These are phyloP conservation scores for Crotalus horridus DNA, from an alignment of 2,113 vertebrate species.

Conservation along the genomic window DNA sequence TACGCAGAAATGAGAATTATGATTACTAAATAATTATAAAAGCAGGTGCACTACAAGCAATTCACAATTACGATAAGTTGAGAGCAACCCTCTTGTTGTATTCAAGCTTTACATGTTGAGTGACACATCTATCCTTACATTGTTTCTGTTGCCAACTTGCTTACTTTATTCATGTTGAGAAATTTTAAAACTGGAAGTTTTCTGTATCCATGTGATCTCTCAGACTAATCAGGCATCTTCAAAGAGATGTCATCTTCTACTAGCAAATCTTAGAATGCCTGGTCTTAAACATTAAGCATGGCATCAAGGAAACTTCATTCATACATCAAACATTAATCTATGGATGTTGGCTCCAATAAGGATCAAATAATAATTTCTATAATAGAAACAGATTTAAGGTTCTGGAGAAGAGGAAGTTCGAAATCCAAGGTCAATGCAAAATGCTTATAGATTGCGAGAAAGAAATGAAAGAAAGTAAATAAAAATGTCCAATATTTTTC, in stretches of 20 bases:
- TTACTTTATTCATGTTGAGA: background rate
- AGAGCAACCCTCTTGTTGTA: background rate
- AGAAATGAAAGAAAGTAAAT: background rate
- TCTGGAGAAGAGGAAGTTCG: background rate
- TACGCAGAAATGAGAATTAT: background rate
- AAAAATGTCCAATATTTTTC: background rate
- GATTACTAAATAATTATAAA: background rate
- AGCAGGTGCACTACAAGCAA: background rate
- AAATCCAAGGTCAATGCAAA: background rate
- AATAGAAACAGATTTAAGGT: background rate
- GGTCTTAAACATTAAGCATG: background rate
- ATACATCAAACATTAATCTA: background rate
- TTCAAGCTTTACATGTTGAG: background rate
- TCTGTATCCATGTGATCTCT: background rate
- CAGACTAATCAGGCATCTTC: background rate
- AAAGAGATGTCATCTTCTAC: background rate
- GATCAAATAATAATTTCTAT: background rate
- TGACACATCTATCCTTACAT: background rate
- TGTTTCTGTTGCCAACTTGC: background rate
- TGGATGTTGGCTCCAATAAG: background rate
- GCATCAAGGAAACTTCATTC: background rate
- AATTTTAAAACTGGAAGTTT: background rate
- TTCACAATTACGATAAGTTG: background rate
- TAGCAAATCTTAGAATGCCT: background rate
- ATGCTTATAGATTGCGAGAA: background rate